Conservation (phyloP, 2,797 vertebrate species). For the Pelodytes ibericus region DNA sequence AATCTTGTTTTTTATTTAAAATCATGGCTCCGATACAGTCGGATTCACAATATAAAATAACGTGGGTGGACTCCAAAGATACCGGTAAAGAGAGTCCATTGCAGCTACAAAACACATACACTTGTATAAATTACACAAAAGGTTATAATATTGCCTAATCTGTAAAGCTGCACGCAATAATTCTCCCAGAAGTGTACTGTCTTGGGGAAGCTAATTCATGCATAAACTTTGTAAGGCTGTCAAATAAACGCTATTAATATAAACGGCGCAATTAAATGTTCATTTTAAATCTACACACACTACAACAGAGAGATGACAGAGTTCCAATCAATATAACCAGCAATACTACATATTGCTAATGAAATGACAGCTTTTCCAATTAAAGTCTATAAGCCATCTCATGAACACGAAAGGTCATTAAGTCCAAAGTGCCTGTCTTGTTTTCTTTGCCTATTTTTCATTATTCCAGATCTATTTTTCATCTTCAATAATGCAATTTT, state of each 20-base stretch:
- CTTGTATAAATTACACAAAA: background rate
- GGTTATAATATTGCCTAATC: slow-evolving; percentile 31
- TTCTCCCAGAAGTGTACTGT: slow-evolving; percentile 1
- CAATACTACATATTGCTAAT: slow-evolving; percentile 52
- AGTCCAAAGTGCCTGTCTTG: slow-evolving; percentile 44
- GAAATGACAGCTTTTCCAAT: slow-evolving; percentile 55
- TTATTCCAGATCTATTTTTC: slow-evolving; percentile 31
- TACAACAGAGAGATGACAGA: slow-evolving; percentile 35
- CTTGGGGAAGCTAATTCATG: slow-evolving; percentile 31
- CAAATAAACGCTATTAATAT: slow-evolving; percentile 51
- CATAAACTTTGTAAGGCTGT: slow-evolving; percentile 34
- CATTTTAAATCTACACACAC: slow-evolving; percentile 40
- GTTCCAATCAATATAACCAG: slow-evolving; percentile 42
- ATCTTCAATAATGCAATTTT: slow-evolving; percentile 54
- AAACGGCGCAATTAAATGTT: slow-evolving; percentile 51
- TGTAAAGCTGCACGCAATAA: slow-evolving; percentile 21
- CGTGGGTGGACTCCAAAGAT: too few relatives aligned
- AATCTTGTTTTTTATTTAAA: too few relatives aligned
- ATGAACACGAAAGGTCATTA: slow-evolving; percentile 48
- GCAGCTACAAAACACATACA: background rate
- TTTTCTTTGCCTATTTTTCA: slow-evolving; percentile 52
- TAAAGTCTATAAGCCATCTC: slow-evolving; percentile 55
- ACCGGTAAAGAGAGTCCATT: too few relatives aligned
- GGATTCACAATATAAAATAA: too few relatives aligned
- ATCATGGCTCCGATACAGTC: too few relatives aligned